A percentile compares a stretch with the other conserved stretches of the same genome.
Conservation (phyloP, 2,797 vertebrate genomes). For the Urosaurus nigricauda region DNA sequence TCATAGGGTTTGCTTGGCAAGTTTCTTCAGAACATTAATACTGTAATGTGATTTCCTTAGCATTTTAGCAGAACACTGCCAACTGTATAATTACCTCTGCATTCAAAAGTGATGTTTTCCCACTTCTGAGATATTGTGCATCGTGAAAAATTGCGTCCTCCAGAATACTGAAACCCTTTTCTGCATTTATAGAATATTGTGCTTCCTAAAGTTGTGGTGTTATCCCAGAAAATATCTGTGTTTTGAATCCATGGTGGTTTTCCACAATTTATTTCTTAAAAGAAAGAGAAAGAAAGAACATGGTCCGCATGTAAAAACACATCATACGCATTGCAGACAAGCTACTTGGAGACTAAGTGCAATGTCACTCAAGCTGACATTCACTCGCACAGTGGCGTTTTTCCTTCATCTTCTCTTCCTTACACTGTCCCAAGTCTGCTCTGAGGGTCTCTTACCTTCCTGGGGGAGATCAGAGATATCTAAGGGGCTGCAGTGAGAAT, state of each 20-base stretch:
- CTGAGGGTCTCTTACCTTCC: no score
- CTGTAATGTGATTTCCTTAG: background rate
- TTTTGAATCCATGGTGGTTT: conserved; percentile 77
- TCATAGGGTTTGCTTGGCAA: no score
- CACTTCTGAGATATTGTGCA: conserved; percentile 82
- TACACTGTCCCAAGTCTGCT: background rate
- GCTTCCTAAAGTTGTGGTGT: conserved; percentile 74
- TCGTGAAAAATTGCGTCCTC: conserved; percentile 77
- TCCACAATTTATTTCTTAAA: conserved; percentile 86
- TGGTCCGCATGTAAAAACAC: background rate
- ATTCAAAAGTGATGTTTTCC: conserved; percentile 80
- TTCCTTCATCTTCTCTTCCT: background rate
- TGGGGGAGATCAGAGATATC: background rate
- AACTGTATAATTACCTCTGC: conserved; percentile 80
- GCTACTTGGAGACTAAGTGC: no score
- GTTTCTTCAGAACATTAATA: no score
- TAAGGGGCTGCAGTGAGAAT: background rate
- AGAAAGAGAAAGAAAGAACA: conserved; percentile 49
- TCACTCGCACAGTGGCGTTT: background rate
- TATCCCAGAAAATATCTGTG: conserved; percentile 80
- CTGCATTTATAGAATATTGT: conserved; percentile 81
- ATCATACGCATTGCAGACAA: background rate
- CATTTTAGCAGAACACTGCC: background rate
- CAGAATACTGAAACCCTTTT: conserved; percentile 81
- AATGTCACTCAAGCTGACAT: background rate